Evolutionary conservation across 2,113 vertebrate genomes (phyloP), one percentile per base, ranked within the genome.

Genomic region (Vicugna pacos): DNA sequence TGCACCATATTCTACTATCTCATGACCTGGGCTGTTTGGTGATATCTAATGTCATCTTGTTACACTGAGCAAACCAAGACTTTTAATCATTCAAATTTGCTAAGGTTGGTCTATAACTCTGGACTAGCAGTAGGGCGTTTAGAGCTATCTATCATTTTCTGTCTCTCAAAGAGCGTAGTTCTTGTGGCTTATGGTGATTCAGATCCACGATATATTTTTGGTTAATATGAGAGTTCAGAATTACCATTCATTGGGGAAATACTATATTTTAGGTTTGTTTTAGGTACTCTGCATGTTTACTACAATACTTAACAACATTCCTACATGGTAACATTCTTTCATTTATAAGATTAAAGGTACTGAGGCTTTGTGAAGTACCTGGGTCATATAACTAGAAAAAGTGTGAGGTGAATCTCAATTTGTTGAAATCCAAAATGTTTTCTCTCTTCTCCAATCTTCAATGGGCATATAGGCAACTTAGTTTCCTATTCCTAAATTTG

Each of bases 401-500:
- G 5, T 16, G 3, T 62, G 58, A 67, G 8, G 30, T 35, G 8
- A 64, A 72, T 58, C 42, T 76, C 89, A 90, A 28, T 48, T 19
- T 91, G 16, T 54, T 92, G 48, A 60, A 89, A 65, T 89, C 20
- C 4, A 90, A 92, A 46, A 26, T 38, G 24, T 52, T 38, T 76
- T 82, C 50, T 54, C 52, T 50, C 15, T 46, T 91, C 7, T 5
- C 38, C n/a, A 64, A 35, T 10, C 60, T 60, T 50, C 80, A 87
- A 2, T 2, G 8, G 22, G 30, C 20, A 84, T 17, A 70, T n/a
- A 60, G 64, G 73, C 38, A 94, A 67, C 56, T 87, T 62, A 17
- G 38, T 75, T 83, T 94, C 28, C 69, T 46, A 54, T 60, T 86
- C 26, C 94, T 94, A 82, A 81, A 35, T 65, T 65, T 97, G 30